Conservation (phyloP, 2,888 invertebrate genomes). For the Ennomos fuscantarius region DNA sequence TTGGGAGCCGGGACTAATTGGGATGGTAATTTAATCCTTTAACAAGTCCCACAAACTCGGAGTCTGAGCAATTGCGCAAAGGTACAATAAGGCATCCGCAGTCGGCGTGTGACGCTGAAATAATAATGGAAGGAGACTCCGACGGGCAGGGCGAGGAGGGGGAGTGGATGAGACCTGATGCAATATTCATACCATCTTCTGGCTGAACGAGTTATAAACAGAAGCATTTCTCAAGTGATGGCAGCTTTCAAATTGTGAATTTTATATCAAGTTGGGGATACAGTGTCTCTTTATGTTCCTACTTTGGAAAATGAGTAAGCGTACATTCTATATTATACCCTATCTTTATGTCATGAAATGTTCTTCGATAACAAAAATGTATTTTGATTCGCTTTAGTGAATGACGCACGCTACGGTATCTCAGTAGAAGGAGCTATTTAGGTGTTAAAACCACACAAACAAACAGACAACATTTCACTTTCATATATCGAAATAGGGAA, state of each 20-base stretch:
- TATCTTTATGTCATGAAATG: no score
- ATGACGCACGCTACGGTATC: no score
- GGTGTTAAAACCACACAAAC: no score
- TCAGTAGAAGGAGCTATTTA: no score
- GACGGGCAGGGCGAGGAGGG: constrained; percentile 14
- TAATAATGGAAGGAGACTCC: constrained; percentile 37
- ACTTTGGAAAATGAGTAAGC: no score
- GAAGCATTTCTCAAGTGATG: constrained; percentile 25
- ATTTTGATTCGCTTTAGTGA: no score
- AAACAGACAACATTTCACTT: no score
- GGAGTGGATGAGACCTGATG: constrained; percentile 25
- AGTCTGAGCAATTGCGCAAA: constrained; percentile 26
- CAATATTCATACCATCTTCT: constrained; percentile 41
- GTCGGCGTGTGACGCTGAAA: constrained; percentile 32
- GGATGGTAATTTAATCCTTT: constrained; percentile 1
- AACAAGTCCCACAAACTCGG: background rate
- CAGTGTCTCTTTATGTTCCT: background rate
- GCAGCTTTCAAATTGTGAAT: constrained; percentile 20
- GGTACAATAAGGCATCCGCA: constrained; percentile 28
- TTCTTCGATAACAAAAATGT: no score
- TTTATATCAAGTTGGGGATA: constrained; percentile 12
- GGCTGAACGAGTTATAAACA: constrained; percentile 19
- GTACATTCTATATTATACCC: no score
- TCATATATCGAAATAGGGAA: no score
- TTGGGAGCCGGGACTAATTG: background rate